Evolutionary conservation across 1,140 invertebrate species (phyloP), one percentile per base, ranked within the genome.

Genomic region (Polypedilum vanderplanki): DNA sequence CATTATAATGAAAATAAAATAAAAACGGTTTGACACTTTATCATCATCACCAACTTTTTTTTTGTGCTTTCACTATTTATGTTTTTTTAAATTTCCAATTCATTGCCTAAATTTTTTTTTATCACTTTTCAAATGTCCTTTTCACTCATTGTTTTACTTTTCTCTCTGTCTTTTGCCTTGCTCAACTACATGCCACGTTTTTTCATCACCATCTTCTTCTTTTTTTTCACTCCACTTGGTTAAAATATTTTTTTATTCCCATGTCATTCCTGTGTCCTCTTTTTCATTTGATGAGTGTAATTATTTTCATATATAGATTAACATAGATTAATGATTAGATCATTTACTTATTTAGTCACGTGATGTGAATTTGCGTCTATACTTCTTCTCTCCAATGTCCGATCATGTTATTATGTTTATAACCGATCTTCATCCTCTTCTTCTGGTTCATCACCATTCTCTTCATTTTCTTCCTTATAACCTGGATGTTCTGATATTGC

Each of bases 401-500:
- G 24, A 33, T 33, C 24, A 33, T 33, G 1, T 33, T 5, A 33
- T 5, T 33, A 33, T 79, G 81, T 84, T 88, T 90, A 92, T 87
- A 92, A 90, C 85, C 90, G 86, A 84, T 92, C 90, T 79, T 90
- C 88, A 78, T 92, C 90, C 76, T 91, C 90, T 78, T 92, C 91
- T 78, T 92, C 90, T 67, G 88, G 90, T 82, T 92, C 91, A 81
- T 93, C 91, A 75, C 87, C 88, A 79, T 89, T 90, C 79, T 92
- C 91, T 81, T 93, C 91, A 79, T 90, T 90, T 83, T 93, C 91
- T 80, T 94, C 92, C 83, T 91, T 92, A 83, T 96, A 96, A 24
- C 92, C 93, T 41, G 94, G 94, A 84, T 96, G 94, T 83, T 97
- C 94, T 78, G 93, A 94, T 79, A 97, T 96, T 75, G 93, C 93